Conservation (phyloP, 2,888 invertebrate genomes). For the Acronicta psi region DNA sequence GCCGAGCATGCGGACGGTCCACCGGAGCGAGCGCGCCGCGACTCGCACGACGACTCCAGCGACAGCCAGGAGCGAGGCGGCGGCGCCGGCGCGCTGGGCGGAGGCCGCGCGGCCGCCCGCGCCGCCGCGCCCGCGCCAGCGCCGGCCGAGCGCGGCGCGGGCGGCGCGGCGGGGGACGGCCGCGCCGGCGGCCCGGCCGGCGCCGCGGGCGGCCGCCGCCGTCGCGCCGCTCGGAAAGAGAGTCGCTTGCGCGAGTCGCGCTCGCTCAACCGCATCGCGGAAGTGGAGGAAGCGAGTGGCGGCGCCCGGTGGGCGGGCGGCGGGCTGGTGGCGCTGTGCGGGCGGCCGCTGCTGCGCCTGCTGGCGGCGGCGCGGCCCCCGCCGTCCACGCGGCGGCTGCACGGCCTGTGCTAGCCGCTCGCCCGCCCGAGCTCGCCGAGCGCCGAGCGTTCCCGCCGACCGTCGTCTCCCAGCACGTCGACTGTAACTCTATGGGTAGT, state of each 20-base stretch:
- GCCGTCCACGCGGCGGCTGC: constrained; percentile 78
- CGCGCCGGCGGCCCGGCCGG: constrained; percentile 53
- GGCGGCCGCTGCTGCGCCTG: constrained; percentile 82
- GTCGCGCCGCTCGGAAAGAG: constrained; percentile 83
- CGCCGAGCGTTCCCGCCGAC: constrained; percentile 13
- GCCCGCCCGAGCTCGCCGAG: not conserved
- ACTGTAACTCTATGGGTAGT: constrained; percentile 20
- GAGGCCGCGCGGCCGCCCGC: constrained; percentile 50
- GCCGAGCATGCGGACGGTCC: constrained; percentile 90
- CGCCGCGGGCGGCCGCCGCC: constrained; percentile 68
- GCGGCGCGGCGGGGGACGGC: constrained; percentile 64
- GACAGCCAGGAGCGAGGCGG: constrained; percentile 94
- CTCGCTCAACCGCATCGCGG: constrained; percentile 95
- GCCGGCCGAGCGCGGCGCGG: constrained; percentile 63
- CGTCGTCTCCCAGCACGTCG: constrained; percentile 6
- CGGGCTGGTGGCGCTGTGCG: constrained; percentile 82
- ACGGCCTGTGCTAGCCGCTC: constrained; percentile 78
- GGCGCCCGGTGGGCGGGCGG: constrained; percentile 81
- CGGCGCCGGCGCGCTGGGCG: constrained; percentile 87
- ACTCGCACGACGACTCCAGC: constrained; percentile 95
- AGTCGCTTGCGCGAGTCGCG: constrained; percentile 93
- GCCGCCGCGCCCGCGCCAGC: constrained; percentile 61
- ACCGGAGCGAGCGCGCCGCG: constrained; percentile 91
- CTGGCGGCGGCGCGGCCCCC: constrained; percentile 86
- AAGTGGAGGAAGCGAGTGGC: constrained; percentile 92